Evolutionary conservation across 2,888 invertebrate species (phyloP), one percentile per base, ranked within the genome.

Genomic region (Yponomeuta cagnagella): DNA sequence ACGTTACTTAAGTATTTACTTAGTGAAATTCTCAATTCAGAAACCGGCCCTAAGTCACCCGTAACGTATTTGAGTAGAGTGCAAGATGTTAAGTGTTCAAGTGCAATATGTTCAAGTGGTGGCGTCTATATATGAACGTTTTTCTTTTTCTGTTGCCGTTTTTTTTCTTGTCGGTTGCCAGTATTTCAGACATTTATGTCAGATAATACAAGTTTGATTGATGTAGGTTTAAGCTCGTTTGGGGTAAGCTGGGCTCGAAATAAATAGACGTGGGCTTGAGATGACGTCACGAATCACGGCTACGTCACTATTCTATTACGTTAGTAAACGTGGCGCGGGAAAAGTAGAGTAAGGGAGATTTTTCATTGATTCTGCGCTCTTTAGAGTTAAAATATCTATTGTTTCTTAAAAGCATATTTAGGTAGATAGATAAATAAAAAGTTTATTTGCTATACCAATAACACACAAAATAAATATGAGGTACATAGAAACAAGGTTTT

Each of bases 271-370:
- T 10, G 30, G 30, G 37, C 10, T 48, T 33, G 48, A 33, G 48
- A 37, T 68, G 68, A 48, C 68, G 68, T 68, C 68, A 68, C 48
- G 5, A 43, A 23, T 48, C 23, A 37, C 52, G 9, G 48, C 68
- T 68, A 68, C 68, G 68, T 68, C 68, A 68, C 68, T 68, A 68
- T 68, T 68, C 69, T 58, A 23, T 23, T 12, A 58, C 2, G 52
- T 43, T 30, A 15, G 68, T 68, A 12, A 12, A n/a, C 37, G 43
- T 1, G 68, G 6, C 15, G 23, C 12, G 10, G 10, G 31, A 43
- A 48, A 65, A 65, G 12, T 33, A 33, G 65, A 31, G 30, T 6
- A 65, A 33, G 33, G 4, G 10, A 30, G 12, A 12, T 31, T 65
- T 30, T 65, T 9, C 30, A 30, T 64, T 10, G 10, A 31, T 10